These are phyloP conservation scores for Neolamprologus falcicula DNA, from an alignment of 2,113 vertebrate genomes.

Conservation along the genomic window DNA sequence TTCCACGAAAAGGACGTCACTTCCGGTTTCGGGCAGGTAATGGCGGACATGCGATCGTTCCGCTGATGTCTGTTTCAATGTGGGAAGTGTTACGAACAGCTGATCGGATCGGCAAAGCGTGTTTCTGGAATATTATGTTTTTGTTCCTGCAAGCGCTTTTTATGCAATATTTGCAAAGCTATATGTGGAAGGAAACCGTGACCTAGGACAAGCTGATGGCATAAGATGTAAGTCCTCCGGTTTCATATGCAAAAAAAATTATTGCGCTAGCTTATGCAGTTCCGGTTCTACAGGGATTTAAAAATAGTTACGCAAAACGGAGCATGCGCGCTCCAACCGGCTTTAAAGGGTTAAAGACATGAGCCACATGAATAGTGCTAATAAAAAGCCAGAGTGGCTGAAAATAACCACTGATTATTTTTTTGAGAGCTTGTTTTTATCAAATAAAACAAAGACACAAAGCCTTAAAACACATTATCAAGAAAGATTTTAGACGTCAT, in stretches of 20 bases:
- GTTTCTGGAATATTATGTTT: background rate
- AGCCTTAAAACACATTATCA: background rate
- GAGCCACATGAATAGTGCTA: background rate
- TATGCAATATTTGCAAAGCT: background rate
- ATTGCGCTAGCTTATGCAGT: background rate
- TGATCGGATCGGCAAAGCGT: accelerated
- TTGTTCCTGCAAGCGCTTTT: background rate
- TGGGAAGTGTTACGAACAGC: background rate
- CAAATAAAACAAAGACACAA: background rate
- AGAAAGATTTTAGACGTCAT: background rate
- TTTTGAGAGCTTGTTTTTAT: background rate
- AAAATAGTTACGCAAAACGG: background rate
- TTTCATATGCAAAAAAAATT: background rate
- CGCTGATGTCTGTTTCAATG: accelerated
- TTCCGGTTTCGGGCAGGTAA: background rate
- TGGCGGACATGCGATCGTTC: accelerated
- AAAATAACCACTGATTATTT: background rate
- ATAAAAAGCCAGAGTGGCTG: background rate
- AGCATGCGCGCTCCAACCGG: accelerated
- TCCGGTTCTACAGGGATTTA: background rate
- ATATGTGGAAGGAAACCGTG: background rate
- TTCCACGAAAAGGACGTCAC: accelerated
- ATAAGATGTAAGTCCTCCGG: background rate
- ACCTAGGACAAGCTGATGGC: background rate
- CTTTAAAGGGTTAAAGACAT: background rate